Percentiles rank a stretch among this genome's conserved stretches.
Evolutionary conservation across 2,113 vertebrate genomes (phyloP).

Genomic region (Struthidea cinerea): DNA sequence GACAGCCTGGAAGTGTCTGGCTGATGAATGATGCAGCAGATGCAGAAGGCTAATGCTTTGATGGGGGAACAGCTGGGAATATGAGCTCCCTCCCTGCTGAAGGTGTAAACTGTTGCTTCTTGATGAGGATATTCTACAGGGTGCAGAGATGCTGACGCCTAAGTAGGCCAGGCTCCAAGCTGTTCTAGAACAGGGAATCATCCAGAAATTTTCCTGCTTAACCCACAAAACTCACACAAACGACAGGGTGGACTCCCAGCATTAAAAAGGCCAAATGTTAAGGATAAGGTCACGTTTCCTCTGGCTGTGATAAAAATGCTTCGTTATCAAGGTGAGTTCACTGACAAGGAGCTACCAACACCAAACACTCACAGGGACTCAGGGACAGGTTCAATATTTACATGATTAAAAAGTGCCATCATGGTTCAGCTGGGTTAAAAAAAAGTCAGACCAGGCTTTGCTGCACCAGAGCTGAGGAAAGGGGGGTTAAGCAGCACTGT

Average conservation of each 20-base stretch:
- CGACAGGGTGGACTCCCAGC: background rate
- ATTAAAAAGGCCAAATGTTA: background rate
- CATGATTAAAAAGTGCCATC: background rate
- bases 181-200: background rate
- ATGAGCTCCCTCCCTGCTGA: background rate
- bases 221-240: background rate
- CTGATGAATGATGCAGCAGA: conserved; percentile 53
- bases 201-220: background rate
- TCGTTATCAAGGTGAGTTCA: background rate
- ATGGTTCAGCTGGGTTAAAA: accelerated
- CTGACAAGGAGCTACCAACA: background rate
- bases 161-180: background rate
- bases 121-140: background rate
- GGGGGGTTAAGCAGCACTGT: background rate
- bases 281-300: background rate
- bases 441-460: background rate
- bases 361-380: background rate
- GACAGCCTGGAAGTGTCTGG: conserved; percentile 13
- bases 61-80: conserved; percentile 34
- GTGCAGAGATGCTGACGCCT: background rate
- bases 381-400: background rate
- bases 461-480: background rate
- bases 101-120: conserved; percentile 37
- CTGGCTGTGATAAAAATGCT: background rate
- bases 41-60: conserved; percentile 15